Conservation (phyloP, 2,113 vertebrate genomes). For the Pongo abelii region DNA sequence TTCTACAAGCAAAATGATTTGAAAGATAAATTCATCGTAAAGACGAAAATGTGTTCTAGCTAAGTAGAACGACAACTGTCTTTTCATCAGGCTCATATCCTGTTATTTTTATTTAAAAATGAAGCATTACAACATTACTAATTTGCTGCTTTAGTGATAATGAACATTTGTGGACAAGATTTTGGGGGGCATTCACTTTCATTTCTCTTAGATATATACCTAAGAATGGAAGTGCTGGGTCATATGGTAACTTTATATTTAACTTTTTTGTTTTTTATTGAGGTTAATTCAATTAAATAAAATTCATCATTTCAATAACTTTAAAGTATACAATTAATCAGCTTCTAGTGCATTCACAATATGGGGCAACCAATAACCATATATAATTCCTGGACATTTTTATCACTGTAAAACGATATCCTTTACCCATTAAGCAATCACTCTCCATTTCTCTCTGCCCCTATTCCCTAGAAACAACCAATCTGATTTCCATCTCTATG, state of each 20-base stretch:
- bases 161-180: too few species aligned
- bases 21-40: slow-evolving; percentile 58
- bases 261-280: not conserved
- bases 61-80: slow-evolving; percentile 57
- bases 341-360: not conserved
- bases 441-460: not conserved
- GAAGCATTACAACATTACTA: slow-evolving; percentile 48
- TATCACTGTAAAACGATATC: not conserved
- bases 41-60: slow-evolving; percentile 52
- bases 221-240: not conserved
- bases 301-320: not conserved
- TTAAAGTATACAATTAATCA: not conserved
- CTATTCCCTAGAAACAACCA: not conserved
- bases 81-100: slow-evolving; percentile 48
- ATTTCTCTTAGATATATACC: not conserved
- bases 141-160: not conserved
- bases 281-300: not conserved
- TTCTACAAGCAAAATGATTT: slow-evolving; percentile 22
- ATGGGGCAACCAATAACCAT: not conserved
- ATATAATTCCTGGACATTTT: not conserved
- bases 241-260: not conserved
- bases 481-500: not conserved
- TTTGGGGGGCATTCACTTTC: not conserved
- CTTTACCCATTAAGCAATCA: not conserved
- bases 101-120: slow-evolving; percentile 38